phyloP scores from a whole-genome alignment of 2,797 vertebrate genomes.

The Phylloscopus collybita region DNA sequence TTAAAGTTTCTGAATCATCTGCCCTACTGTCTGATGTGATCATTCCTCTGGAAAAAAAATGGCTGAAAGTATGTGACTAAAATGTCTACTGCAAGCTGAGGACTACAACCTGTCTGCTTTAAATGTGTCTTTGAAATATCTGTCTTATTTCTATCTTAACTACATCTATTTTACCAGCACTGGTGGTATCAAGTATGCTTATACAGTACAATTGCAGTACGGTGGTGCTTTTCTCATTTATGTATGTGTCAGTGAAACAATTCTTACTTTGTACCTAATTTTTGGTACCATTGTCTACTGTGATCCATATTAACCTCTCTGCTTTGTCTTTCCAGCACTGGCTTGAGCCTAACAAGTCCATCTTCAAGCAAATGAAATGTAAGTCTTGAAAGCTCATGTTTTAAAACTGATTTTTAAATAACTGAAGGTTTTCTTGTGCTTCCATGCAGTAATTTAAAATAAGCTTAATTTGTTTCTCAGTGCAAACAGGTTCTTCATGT shows the following conservation, averaged over 20 bases:
- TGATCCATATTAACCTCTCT: constrained; percentile 43
- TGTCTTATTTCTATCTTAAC: neutral
- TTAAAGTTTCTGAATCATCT: neutral
- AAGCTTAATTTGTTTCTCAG: neutral
- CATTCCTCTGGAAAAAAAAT: neutral
- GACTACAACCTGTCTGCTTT: neutral
- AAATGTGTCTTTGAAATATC: neutral
- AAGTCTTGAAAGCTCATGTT: constrained; percentile 76
- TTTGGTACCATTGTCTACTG: neutral
- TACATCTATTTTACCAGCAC: neutral
- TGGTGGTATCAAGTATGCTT: neutral
- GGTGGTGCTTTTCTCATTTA: neutral
- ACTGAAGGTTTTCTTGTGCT: neutral
- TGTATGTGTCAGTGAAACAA: neutral
- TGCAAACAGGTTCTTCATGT: neutral
- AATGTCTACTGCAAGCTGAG: neutral
- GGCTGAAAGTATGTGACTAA: neutral
- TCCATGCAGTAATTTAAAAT: neutral
- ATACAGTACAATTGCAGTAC: neutral
- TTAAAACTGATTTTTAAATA: neutral
- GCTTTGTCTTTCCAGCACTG: constrained; percentile 86
- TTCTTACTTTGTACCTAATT: neutral
- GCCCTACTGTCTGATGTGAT: neutral
- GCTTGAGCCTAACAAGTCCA: constrained; percentile 95
- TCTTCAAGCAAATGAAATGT: constrained; percentile 98